These are phyloP conservation scores for Trigoniulus corallinus DNA, from an alignment of 1,140 invertebrate species.

Conservation along the genomic window DNA sequence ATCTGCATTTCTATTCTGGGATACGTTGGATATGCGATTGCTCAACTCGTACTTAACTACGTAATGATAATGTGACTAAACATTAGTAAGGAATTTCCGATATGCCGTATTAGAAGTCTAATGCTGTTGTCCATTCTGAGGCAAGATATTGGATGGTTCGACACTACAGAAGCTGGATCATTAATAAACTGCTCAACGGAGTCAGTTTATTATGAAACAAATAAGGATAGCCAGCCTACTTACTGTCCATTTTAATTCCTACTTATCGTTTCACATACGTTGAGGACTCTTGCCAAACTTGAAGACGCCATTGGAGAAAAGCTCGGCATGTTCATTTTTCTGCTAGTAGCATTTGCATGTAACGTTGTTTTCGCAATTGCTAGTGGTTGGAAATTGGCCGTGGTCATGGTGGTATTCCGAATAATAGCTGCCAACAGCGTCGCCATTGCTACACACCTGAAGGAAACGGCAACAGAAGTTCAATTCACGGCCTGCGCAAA, in stretches of 20 bases:
- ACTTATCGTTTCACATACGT: no score
- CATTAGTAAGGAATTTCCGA: no score
- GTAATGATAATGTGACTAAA: no score
- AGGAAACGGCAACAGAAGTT: constrained; percentile 2
- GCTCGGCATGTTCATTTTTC: constrained; percentile 26
- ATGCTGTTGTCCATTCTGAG: constrained; percentile 24
- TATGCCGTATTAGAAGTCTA: constrained; percentile 12
- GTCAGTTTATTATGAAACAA: no score
- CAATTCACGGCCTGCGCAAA: neutral
- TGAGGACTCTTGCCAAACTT: constrained; percentile 35
- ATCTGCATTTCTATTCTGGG: no score
- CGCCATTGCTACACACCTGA: constrained; percentile 16
- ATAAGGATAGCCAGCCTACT: neutral
- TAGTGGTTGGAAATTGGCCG: constrained; percentile 30
- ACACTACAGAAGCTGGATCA: constrained; percentile 33
- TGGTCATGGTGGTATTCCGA: constrained; percentile 28
- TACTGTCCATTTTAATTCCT: neutral
- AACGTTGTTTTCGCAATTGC: constrained; percentile 26
- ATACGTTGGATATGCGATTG: no score
- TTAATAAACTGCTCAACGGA: constrained; percentile 34
- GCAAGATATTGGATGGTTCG: constrained; percentile 42
- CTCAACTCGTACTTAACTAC: no score
- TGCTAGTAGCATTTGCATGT: constrained; percentile 18
- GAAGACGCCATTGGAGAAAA: constrained; percentile 39
- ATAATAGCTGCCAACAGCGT: constrained; percentile 17